A percentile compares a stretch with the other conserved stretches of the same genome.
Evolutionary conservation across 2,888 invertebrate genomes (phyloP).

Genomic region (Epirrhoe tristata): DNA sequence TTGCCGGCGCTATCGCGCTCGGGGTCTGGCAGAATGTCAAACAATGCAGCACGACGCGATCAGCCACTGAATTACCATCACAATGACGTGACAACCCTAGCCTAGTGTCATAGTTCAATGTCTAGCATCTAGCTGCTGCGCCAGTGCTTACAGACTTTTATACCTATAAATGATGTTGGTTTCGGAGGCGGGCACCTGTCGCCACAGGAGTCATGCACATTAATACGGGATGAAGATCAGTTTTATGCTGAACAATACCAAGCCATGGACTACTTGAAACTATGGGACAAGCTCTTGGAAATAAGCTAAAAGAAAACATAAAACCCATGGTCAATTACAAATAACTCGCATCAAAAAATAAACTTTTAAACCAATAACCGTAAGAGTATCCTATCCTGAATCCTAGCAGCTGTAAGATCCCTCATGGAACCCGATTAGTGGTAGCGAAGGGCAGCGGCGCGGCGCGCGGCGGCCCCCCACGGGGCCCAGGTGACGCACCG

Average conservation of each 20-base stretch:
- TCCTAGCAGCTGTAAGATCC: not conserved
- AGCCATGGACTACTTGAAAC: not conserved
- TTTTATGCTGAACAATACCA: not conserved
- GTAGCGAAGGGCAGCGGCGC: not conserved
- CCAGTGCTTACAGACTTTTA: conserved; percentile 1
- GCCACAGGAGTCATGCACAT: not conserved
- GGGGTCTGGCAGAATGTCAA: conserved; percentile 15
- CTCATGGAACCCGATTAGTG: not conserved
- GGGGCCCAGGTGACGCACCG: conserved; percentile 22
- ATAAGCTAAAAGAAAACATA: not conserved
- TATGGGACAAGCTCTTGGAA: not conserved
- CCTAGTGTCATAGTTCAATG: conserved; percentile 49
- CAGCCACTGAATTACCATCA: conserved; percentile 31
- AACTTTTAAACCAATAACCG: not conserved
- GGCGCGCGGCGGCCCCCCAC: conserved; percentile 17
- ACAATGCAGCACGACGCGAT: conserved; percentile 24
- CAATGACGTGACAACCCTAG: conserved; percentile 41
- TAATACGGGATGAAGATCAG: not conserved
- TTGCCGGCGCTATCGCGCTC: conserved; percentile 6
- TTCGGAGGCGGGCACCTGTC: not conserved
- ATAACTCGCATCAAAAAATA: not conserved
- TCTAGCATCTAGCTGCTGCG: conserved; percentile 27
- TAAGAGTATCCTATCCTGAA: not conserved
- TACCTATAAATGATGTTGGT: not conserved
- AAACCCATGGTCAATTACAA: not conserved